Evolutionary conservation across 1,140 invertebrate genomes (phyloP), one percentile per base, ranked within the genome.

Genomic region (Proales similis): DNA sequence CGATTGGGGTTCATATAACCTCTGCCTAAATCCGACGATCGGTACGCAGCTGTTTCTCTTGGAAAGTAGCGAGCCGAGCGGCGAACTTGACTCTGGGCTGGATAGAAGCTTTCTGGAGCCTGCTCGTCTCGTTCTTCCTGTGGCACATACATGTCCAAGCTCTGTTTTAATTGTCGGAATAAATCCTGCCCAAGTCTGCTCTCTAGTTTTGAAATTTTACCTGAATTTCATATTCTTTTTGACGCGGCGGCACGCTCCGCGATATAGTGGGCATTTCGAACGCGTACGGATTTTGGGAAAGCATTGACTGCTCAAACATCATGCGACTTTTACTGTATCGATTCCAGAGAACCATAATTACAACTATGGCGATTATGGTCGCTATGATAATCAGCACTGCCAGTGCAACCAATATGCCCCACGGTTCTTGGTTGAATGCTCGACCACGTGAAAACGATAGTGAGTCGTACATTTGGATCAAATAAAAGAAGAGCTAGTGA

Each of bases 71-170:
- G n/a, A n/a, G n/a, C n/a, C n/a, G n/a, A n/a, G n/a, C n/a, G n/a
- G n/a, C n/a, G 36, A 17, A 57, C 17, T 39, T 57, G 51, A 26
- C 22, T 57, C 20, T 57, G 51, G 24, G 45, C 45, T 42, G 45
- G 19, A 39, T 17, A 5, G 4, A 57, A 17, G 4, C 45, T 42
- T 57, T 24, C 45, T 14, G 14, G 38, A 5, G 14, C 17, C 6
- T 29, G 26, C 30, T 57, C 51, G 7, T 57, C 32, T 7, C 33
- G 33, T 9, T 57, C 51, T n/a, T 57, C 51, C 3, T 36, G 26
- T n/a, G 51, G 51, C 11, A 57, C 51, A 42, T 57, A 57, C 51
- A 57, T 57, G 29, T 57, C 51, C n/a, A 57, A 26, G 45, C 51
- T 57, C 39, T 42, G 4, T 42, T 42, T 42, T 42, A 42, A 3